Evolutionary conservation across 2,888 invertebrate genomes (phyloP).

Genomic region (Polydrusus tereticollis): DNA sequence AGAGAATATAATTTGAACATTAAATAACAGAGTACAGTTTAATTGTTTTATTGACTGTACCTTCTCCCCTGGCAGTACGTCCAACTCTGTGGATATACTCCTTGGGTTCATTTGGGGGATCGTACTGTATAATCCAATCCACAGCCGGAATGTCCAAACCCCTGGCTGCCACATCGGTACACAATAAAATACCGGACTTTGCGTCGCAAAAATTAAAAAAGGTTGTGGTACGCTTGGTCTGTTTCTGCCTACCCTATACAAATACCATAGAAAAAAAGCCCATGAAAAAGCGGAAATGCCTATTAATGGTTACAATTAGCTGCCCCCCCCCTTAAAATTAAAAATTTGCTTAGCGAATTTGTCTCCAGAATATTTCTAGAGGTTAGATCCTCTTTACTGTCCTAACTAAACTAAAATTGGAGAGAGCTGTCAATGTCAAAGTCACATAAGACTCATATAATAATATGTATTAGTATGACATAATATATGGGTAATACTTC

Average conservation of each 20-base stretch:
- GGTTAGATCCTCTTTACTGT: too few species aligned
- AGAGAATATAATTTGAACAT: background rate
- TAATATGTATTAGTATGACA: too few species aligned
- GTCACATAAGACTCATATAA: too few species aligned
- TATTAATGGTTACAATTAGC: too few species aligned
- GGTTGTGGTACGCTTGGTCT: constrained; percentile 94
- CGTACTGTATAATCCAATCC: constrained; percentile 99
- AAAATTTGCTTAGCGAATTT: too few species aligned
- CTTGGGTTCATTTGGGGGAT: constrained; percentile 99
- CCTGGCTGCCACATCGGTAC: constrained; percentile 98
- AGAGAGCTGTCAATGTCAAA: too few species aligned
- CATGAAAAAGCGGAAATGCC: background rate
- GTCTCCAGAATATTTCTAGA: too few species aligned
- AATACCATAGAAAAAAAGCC: background rate
- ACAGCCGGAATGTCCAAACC: constrained; percentile 97
- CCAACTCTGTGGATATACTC: constrained; percentile 92
- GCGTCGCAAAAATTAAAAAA: constrained; percentile 99
- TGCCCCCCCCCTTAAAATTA: too few species aligned
- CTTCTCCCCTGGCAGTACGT: constrained; percentile 91
- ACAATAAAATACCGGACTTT: constrained; percentile 89
- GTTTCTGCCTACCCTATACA: constrained; percentile 96
- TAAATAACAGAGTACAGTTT: too few species aligned
- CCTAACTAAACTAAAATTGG: too few species aligned
- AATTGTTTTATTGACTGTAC: background rate
- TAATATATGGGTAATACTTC: too few species aligned